Evolutionary conservation across 2,888 invertebrate genomes (phyloP).

Genomic region (Calameuta idolon): DNA sequence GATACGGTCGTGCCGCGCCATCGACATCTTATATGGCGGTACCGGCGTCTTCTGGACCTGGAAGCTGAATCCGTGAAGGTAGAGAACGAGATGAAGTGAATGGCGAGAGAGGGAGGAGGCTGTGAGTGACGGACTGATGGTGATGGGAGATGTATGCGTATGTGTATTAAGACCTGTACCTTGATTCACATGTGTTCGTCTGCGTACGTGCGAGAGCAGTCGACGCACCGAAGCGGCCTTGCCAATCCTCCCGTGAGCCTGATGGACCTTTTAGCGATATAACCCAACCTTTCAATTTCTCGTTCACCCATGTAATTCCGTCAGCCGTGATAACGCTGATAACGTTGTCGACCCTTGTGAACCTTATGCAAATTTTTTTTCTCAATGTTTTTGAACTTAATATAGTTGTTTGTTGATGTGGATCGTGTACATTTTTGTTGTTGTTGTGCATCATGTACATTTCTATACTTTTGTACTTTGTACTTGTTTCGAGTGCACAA

Average conservation of each 20-base stretch:
- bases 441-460: slow-evolving; percentile 1
- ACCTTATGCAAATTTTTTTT: neutral
- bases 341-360: neutral
- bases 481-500: neutral
- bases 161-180: neutral
- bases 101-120: neutral
- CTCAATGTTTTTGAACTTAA: no score
- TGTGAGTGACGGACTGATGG: neutral
- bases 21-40: neutral
- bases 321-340: neutral
- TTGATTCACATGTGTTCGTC: neutral
- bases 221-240: neutral
- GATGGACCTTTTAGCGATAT: neutral
- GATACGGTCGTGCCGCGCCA: neutral
- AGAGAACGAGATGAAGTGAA: slow-evolving; percentile 8
- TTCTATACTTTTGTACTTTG: slow-evolving; percentile 4
- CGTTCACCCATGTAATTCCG: neutral
- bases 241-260: neutral
- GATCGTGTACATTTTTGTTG: neutral
- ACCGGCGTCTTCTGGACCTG: neutral
- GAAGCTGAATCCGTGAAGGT: slow-evolving; percentile 1
- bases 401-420: no score
- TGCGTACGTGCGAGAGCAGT: neutral
- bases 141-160: neutral
- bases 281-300: neutral